Evolutionary conservation across 64 coral and sea anemone species (phyloP).

Genomic region (Stichodactyla mertensii): DNA sequence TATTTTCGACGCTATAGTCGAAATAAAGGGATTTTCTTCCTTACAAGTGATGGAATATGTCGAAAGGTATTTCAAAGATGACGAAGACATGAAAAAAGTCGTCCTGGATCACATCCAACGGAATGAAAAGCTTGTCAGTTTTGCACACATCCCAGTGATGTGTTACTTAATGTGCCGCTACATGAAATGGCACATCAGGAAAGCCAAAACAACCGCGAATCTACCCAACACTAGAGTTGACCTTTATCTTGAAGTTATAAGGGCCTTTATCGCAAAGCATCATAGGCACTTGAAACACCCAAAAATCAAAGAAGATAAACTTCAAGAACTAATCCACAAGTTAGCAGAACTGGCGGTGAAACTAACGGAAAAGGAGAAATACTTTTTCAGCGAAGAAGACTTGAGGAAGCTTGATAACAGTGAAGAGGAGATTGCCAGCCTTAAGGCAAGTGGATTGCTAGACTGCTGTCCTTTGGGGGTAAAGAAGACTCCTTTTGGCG

Average conservation of each 20-base stretch:
- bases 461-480: neutral
- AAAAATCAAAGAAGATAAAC: neutral
- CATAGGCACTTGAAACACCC: neutral
- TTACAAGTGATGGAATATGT: slow-evolving; percentile 11
- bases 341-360: slow-evolving; percentile 15
- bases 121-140: slow-evolving; percentile 23
- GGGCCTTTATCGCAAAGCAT: neutral
- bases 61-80: slow-evolving; percentile 27
- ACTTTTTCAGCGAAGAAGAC: slow-evolving; percentile 10
- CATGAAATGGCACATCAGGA: slow-evolving; percentile 9
- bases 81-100: slow-evolving; percentile 5
- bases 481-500: neutral
- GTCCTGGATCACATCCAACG: slow-evolving; percentile 12
- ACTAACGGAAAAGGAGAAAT: neutral
- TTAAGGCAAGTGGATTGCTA: slow-evolving; percentile 10
- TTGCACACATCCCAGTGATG: slow-evolving; percentile 30
- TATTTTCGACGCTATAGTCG: neutral
- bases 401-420: neutral
- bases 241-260: slow-evolving; percentile 10
- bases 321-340: neutral
- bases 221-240: neutral
- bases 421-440: neutral
- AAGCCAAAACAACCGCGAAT: neutral
- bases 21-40: slow-evolving; percentile 36
- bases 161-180: slow-evolving; percentile 22